Evolutionary conservation across 2,888 invertebrate species (phyloP), one percentile per base, ranked within the genome.

Genomic region (Pristionchus exspectatus): DNA sequence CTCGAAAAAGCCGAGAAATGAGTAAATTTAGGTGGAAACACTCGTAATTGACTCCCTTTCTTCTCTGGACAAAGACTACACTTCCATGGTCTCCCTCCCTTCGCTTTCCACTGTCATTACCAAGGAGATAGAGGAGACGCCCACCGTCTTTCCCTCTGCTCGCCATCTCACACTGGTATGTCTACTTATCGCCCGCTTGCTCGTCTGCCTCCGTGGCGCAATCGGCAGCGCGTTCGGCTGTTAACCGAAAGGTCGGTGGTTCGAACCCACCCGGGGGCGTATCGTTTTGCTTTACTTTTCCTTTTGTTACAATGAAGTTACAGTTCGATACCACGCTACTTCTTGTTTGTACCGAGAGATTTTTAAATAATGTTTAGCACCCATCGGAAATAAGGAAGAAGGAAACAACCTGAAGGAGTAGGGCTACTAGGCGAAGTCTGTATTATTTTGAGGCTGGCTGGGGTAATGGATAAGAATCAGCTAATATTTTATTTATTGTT

Each of bases 221-320:
- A 92, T 92, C 91, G 91, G 92, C 92, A 94, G 94, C 94, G 94
- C 94, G 94, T 94, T 94, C 94, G 94, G 94, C 94, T 94, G 94
- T 94, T 94, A 94, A 94, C 93, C 94, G 94, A 94, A 94, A 94
- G 94, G 93, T 94, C 93, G 94, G 93, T 93, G 93, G 93, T 94
- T 94, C 94, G 91, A 94, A 93, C 92, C 94, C 94, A 92, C 92
- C 92, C 92, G 91, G 92, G 92, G 91, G 92, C 92, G 92, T 90
- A 90, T 84, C 54, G 54, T 90, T 91, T 87, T 59, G 33, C 18
- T 3, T 91, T 88, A n/a, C 0, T 27, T 33, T 72, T 33, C 72
- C 30, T 0, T 27, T n/a, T 27, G 1, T 14, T 5, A 24, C 12
- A 69, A n/a, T 69, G 27, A 1, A 69, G 18, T 27, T 2, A 27